Evolutionary conservation across 1,140 invertebrate genomes (phyloP), one percentile per base, ranked within the genome.

Genomic region (Panagrolaimus sp.): DNA sequence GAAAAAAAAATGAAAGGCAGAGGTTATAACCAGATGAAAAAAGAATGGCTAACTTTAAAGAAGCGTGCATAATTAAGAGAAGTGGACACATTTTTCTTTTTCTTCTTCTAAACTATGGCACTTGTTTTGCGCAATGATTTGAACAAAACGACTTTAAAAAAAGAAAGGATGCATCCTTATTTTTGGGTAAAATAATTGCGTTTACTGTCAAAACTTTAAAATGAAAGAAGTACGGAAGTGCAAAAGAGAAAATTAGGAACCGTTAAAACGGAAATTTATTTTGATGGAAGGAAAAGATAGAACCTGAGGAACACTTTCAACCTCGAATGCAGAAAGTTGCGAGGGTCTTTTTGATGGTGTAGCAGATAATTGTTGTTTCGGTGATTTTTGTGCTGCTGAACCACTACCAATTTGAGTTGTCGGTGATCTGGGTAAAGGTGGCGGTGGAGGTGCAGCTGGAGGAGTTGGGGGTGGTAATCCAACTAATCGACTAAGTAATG

Each of bases 401-500:
- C 32, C 32, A 38, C 32, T 38, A 38, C 32, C 32, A 38, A 38
- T 38, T 38, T 58, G 52, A 7, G 52, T 58, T 14, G 52, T 58
- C 5, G 52, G 52, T 17, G 52, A 58, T 1, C 52, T 12, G 1
- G 21, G 21, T 2, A 28, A 28, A n/a, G 52, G 52, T 28, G 52
- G 52, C 17, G 52, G 52, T n/a, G 52, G 52, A n/a, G 52, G 52
- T 21, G 32, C 32, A 58, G 52, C 21, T 28, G 52, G 52, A 12
- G 52, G 52, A n/a, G 52, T 21, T 12, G 52, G 52, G 14, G 52
- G 52, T 4, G 52, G 52, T 58, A 58, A 28, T 12, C 52, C 52
- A 28, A 58, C 52, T 58, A 58, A 58, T 26, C 52, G 52, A n/a
- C 52, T 58, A 58, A 58, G 52, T 21, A 58, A 58, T 26, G 52